Base-by-base conservation (phyloP, 1,140 invertebrate species). In the Contarinia nasturtii region DNA sequence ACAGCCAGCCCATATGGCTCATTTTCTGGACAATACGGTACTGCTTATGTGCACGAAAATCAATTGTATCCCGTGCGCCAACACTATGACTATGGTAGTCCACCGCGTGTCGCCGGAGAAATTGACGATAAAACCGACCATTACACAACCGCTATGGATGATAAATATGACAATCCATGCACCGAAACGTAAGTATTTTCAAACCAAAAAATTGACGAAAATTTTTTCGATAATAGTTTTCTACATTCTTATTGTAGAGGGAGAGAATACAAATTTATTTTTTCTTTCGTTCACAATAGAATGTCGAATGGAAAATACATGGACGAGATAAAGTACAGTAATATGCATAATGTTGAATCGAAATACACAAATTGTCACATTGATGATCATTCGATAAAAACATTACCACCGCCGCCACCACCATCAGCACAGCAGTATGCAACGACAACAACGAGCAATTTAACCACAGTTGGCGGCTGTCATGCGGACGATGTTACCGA, bases 1-100 rank as follows among this genome's bases (percentile, higher is more conserved):
- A 72, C 79, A 2, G 70, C 75, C 33, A 73, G 73, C 37, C 72
- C 75, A 1, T 84, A 84, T 46, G 61, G 61, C 20, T 60, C 61
- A 44, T 64, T 62, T 44, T 57, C 61, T 21, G 55, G 57, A 15
- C 61, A 64, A 50, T 64, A 64, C 42, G 58, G 59, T 21, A 57
- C 59, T 27, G 18, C 44, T 14, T 63, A 63, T 47, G 58, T 63
- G 10, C 61, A 64, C 41, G 61, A 63, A 44, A 61, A 54, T 33
- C 61, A 64, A 50, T 45, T 63, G 12, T 64, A 63, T 46, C 56
- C 61, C 37, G 59, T 63, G 55, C 55, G 61, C 1, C 48, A 44
- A 44, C 59, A 61, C 40, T 64, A 58, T 37, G 61, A 64, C 33
- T 64, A 63, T 47, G 60, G 61, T 18, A 62, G 59, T 49, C 61